Base-by-base conservation (phyloP, 2,888 invertebrate genomes). In the Cyclophora punctaria region DNA sequence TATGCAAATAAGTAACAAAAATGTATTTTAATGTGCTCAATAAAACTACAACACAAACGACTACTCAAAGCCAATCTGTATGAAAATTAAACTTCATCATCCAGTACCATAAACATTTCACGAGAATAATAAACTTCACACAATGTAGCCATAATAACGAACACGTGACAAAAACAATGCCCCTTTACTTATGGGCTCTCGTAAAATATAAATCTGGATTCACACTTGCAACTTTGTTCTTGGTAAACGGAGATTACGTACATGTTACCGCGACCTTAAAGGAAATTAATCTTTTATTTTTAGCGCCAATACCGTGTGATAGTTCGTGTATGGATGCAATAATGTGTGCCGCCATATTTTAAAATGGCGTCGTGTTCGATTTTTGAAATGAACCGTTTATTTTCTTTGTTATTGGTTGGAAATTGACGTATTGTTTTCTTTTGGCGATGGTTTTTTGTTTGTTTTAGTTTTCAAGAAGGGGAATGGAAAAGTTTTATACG, bases 231-330 rank as follows among this genome's bases (percentile, higher is more conserved):
- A 58, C 67, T 56, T 56, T 62, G 58, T 64, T 63, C 37, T 37
- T 5, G 55, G 56, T 57, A 48, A 64, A 64, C 64, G 55, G 62
- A 69, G 71, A 78, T 78, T 72, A 69, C 69, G 71, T 63, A 60
- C 69, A 69, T 68, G 69, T 76, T 74, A 75, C 73, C 67, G 60
- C 69, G 59, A 72, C 74, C 70, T 73, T 71, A 78, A 71, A 74
- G 81, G 75, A 79, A 83, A 83, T 84, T 82, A 83, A 82, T 78
- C 77, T 80, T 81, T 81, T 83, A 84, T 83, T 83, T 84, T 78
- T 81, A 83, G 80, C 68, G 53, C 66, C 70, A 66, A 75, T 69
- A 71, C 63, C 57, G 63, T 64, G 67, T 66, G 48, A 63, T 59
- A 64, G 66, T 80, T 78, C 82, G 79, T 80, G 82, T 72, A 69